Conservation (phyloP, 2,888 invertebrate genomes). For the Drosophila infuscata region DNA sequence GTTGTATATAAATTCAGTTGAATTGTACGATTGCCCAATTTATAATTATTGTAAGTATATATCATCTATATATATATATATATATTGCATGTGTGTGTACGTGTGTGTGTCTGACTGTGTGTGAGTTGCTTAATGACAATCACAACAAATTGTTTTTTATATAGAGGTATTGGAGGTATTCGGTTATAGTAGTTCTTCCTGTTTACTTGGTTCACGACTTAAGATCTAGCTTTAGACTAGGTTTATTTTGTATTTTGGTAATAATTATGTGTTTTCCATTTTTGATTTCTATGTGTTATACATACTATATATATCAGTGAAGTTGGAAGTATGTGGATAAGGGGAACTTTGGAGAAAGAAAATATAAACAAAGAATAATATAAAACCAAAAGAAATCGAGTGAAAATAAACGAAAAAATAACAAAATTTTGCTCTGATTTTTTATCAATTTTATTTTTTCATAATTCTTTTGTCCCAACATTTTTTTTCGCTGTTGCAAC, state of each 20-base stretch:
- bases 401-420: constrained; percentile 40
- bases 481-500: constrained; percentile 27
- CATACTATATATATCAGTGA: constrained; percentile 18
- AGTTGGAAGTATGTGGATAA: constrained; percentile 18
- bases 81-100: constrained; percentile 29
- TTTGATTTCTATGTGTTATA: constrained; percentile 22
- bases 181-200: constrained; percentile 84
- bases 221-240: constrained; percentile 36
- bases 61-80: constrained; percentile 28
- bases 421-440: constrained; percentile 11
- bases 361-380: constrained; percentile 1
- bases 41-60: constrained; percentile 48
- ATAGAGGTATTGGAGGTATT: constrained; percentile 85
- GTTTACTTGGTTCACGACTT: constrained; percentile 80
- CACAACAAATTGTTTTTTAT: constrained; percentile 76
- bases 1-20: constrained; percentile 78
- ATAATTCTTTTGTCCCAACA: constrained; percentile 38
- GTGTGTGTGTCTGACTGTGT: constrained; percentile 20
- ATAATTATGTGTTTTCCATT: constrained; percentile 18
- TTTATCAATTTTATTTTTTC: constrained; percentile 45
- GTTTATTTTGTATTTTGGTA: constrained; percentile 8
- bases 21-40: constrained; percentile 80
- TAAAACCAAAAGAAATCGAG: neutral
- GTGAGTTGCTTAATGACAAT: constrained; percentile 69
- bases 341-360: neutral